Base-by-base conservation (phyloP, 2,113 vertebrate species). In the Rynchops niger region DNA sequence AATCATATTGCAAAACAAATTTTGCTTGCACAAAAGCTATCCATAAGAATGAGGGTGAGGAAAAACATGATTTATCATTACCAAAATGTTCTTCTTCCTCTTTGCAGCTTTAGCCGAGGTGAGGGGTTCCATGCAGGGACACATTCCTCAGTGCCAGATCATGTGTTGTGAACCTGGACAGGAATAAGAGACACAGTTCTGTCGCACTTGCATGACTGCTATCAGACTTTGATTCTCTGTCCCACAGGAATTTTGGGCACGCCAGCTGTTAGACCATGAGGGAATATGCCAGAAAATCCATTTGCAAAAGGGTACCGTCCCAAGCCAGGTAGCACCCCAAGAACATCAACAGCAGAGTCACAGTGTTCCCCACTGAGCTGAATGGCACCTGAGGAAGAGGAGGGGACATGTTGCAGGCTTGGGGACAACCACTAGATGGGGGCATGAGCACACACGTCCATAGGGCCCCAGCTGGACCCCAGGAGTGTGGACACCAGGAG, bases 361-460 rank as follows among this genome's bases (percentile, higher is more conserved):
- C 30, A 62, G 50, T 11, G 3, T 29, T 84, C 21, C 40, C 11
- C 36, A 25, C 6, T 23, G 45, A 82, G 47, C 52, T 53, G 67
- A 58, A 11, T 5, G 45, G 14, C 69, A 26, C 47, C 56, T 25
- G 84, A 92, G 65, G 72, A n/a, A 49, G 70, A 84, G 29, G 47
- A 88, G 50, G 49, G 86, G 38, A 89, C 8, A 5, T 12, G 27
- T 9, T 96, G 95, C 92, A 95, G 79, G 61, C 66, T 45, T 93
- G 74, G 87, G 49, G 70, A 91, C 49, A 87, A 36, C 96, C 96
- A 90, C 96, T 97, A 97, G 95, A 86, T 93, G 96, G 96, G 91
- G 66, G 53, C 95, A 93, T 1, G 2, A 97, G 73, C 87, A 80
- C 90, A 88, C 56, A 9, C 0, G 18, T 85, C 73, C 34, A 4